Conservation (phyloP, 2,797 vertebrate genomes). For the Bradypodion ventrale region DNA sequence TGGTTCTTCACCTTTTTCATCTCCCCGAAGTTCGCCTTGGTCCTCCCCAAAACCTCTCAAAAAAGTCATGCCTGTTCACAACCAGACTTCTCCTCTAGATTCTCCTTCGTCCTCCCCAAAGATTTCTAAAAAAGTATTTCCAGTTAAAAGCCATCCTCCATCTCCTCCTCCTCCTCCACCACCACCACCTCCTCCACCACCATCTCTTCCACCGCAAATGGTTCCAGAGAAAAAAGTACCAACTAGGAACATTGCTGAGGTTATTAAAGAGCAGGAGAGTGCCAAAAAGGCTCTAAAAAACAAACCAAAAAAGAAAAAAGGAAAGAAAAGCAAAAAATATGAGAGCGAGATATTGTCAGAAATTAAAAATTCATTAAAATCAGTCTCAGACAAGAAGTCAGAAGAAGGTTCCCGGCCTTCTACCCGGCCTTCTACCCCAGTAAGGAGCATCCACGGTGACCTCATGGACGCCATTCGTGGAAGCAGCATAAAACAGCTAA, state of each 20-base stretch:
- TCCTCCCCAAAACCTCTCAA: conserved; percentile 87
- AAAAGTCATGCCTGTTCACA: conserved; percentile 72
- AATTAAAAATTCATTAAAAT: conserved; percentile 90
- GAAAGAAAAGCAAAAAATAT: conserved; percentile 79
- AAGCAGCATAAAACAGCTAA: conserved; percentile 83
- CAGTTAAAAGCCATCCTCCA: conserved; percentile 71
- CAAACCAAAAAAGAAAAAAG: conserved; percentile 82
- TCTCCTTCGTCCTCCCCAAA: conserved; percentile 94
- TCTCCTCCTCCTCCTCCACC: conserved; percentile 68
- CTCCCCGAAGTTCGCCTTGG: conserved; percentile 89
- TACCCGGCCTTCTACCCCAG: conserved; percentile 86
- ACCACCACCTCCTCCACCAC: conserved; percentile 67
- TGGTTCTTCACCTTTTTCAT: conserved; percentile 83
- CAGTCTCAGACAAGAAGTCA: conserved; percentile 82
- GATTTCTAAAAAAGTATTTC: conserved; percentile 73
- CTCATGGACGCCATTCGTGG: conserved; percentile 93
- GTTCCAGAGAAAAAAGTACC: conserved; percentile 81
- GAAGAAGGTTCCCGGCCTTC: conserved; percentile 87
- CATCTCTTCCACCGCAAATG: conserved; percentile 72
- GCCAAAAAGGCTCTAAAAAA: conserved; percentile 76
- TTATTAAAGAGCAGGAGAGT: conserved; percentile 90
- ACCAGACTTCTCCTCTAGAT: conserved; percentile 77
- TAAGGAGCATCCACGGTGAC: conserved; percentile 88
- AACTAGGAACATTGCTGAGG: conserved; percentile 92
- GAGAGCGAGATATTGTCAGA: conserved; percentile 88